phyloP scores from a whole-genome alignment of 2,113 vertebrate genomes.

The Synchiropus splendidus region DNA sequence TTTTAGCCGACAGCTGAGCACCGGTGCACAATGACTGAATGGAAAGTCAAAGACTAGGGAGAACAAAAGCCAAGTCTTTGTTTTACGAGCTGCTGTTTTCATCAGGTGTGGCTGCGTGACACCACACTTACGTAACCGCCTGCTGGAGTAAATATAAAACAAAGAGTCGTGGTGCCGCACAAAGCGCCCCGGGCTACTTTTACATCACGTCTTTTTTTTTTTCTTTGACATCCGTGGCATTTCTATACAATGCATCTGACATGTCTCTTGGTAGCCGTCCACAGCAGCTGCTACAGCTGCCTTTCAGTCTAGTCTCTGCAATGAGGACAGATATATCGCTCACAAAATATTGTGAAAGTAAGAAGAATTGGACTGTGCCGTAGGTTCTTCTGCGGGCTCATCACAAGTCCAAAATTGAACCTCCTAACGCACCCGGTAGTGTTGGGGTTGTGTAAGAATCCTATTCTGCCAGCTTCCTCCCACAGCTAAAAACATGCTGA shows the following conservation, averaged over 20 bases:
- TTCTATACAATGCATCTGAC: too few species aligned
- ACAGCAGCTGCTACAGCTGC: constrained; percentile 36
- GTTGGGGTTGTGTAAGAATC: too few species aligned
- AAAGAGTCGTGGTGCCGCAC: constrained; percentile 3
- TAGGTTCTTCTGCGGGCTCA: not conserved
- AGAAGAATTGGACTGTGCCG: not conserved
- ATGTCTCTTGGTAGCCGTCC: too few species aligned
- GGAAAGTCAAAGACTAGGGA: too few species aligned
- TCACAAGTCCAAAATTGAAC: too few species aligned
- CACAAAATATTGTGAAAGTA: constrained; percentile 44
- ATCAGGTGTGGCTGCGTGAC: constrained; percentile 4
- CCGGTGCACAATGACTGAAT: too few species aligned
- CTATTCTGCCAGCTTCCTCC: too few species aligned
- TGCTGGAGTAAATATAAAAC: constrained; percentile 2
- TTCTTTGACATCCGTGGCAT: constrained; percentile 18
- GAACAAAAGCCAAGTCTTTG: too few species aligned
- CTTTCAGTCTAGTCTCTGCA: constrained; percentile 30
- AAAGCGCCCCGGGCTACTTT: constrained; percentile 11
- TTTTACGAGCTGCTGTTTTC: too few species aligned
- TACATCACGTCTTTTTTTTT: constrained; percentile 38
- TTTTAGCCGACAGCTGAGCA: too few species aligned
- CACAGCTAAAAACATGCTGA: too few species aligned
- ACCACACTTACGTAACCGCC: constrained; percentile 8
- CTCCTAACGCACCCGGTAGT: too few species aligned
- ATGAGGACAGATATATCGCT: constrained; percentile 46